Evolutionary conservation across 2,797 vertebrate genomes (phyloP), one percentile per base, ranked within the genome.

Genomic region (Trachops cirrhosus): DNA sequence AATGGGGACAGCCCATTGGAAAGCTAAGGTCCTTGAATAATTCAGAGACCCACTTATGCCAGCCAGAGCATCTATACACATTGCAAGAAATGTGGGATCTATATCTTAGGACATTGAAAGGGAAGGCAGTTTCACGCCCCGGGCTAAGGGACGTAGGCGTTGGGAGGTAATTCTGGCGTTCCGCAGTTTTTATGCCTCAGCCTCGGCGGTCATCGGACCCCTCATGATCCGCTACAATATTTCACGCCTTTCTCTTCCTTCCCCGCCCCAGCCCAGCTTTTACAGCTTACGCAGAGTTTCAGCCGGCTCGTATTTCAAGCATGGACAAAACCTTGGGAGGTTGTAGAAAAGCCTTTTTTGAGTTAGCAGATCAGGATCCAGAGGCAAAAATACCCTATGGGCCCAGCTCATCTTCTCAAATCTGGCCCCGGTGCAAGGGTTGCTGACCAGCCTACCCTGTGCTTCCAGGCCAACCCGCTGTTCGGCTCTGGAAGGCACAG

Each of bases 21-120:
- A 94, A 96, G n/a, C 44, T 79, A 93, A 94, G 24, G 71, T 86
- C 96, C 74, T 86, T 91, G 46, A 97, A 95, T 96, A 96, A 97
- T 95, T 95, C 88, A 95, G 84, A 85, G 74, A 48, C 39, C n/a
- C 29, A 91, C 91, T 94, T 89, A 68, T 84, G 86, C 90, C 57
- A 89, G 19, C 24, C n/a, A 62, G 54, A 2, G 90, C 93, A 86
- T 88, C 88, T 82, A 68, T 24, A 50, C 77, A 82, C 37, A 37
- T 37, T 64, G 1, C 34, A 83, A 54, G 70, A 95, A 84, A 71
- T 68, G 64, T 90, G 44, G 37, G 64, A 73, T 91, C 59, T 93
- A 21, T 70, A 87, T 64, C 77, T 89, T n/a, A 83, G 77, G 54
- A 70, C 37, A 59, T 64, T 86, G 39, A 59, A 80, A 77, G 90